phyloP scores from a whole-genome alignment of 64 coral and sea anemone genomes.

The Actinia equina region DNA sequence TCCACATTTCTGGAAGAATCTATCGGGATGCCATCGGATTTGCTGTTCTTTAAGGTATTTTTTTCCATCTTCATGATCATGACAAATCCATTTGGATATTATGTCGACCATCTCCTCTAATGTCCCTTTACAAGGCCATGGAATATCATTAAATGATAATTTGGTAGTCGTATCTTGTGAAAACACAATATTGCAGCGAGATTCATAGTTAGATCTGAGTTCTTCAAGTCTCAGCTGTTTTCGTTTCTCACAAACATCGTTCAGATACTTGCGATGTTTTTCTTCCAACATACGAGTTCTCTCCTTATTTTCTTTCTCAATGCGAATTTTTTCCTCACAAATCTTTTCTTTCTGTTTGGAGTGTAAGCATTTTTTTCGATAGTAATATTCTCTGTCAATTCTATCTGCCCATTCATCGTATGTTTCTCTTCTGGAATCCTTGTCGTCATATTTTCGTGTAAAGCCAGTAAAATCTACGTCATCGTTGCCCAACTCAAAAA shows the following conservation, averaged over 20 bases:
- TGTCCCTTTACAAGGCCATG: conserved; percentile 77
- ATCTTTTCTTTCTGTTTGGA: conserved; percentile 1
- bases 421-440: conserved; percentile 40
- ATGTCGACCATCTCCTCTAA: conserved; percentile 45
- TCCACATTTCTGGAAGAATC: conserved; percentile 77
- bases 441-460: neutral
- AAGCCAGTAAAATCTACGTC: conserved; percentile 21
- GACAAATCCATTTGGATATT: conserved; percentile 51
- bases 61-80: conserved; percentile 47
- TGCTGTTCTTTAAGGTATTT: conserved; percentile 87
- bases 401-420: conserved; percentile 91
- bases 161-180: neutral
- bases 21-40: conserved; percentile 90
- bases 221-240: conserved; percentile 21
- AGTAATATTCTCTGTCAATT: conserved; percentile 58
- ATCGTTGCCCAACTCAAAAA: conserved; percentile 62
- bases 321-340: neutral
- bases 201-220: conserved; percentile 60
- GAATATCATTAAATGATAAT: conserved; percentile 55
- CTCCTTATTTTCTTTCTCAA: conserved; percentile 5
- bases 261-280: conserved; percentile 75
- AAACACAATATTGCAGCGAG: conserved; percentile 59
- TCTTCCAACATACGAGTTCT: conserved; percentile 56
- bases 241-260: conserved; percentile 39
- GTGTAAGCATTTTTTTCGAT: conserved; percentile 33